These are phyloP conservation scores for Pseudococcus longispinus DNA, from an alignment of 2,888 invertebrate genomes.

Conservation along the genomic window DNA sequence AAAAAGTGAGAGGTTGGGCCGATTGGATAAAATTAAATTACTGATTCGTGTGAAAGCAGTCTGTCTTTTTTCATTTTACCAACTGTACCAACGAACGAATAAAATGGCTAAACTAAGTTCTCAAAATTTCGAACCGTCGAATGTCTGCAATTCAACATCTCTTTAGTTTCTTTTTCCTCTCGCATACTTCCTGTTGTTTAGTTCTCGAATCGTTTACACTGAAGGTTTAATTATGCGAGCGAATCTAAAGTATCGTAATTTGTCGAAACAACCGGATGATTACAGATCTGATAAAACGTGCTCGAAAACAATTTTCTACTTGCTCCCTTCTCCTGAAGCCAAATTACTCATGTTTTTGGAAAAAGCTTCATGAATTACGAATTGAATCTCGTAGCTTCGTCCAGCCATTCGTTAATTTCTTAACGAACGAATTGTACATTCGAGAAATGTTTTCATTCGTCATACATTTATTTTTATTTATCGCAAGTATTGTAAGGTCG, in stretches of 20 bases:
- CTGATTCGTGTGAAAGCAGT: slow-evolving; percentile 43
- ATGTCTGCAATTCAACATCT: neutral
- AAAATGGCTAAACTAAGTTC: neutral
- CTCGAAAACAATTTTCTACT: neutral
- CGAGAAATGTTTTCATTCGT: too few relatives aligned
- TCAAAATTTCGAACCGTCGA: neutral
- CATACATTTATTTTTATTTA: too few relatives aligned
- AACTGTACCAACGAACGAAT: neutral
- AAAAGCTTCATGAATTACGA: too few relatives aligned
- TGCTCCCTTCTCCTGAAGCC: too few relatives aligned
- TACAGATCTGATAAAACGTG: neutral
- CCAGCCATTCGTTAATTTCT: too few relatives aligned
- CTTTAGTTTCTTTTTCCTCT: neutral
- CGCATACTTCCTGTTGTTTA: neutral
- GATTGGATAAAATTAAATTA: slow-evolving; percentile 42
- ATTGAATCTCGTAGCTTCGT: too few relatives aligned
- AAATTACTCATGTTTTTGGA: too few relatives aligned
- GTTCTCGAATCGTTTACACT: neutral
- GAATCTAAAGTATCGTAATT: neutral
- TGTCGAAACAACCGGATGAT: neutral
- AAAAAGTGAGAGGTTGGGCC: neutral
- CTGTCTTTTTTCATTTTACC: slow-evolving; percentile 14
- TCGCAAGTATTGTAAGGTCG: too few relatives aligned
- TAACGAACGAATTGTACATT: too few relatives aligned
- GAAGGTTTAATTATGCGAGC: neutral